These are phyloP conservation scores for Cercocebus atys DNA, from an alignment of 2,113 vertebrate species.

Conservation along the genomic window DNA sequence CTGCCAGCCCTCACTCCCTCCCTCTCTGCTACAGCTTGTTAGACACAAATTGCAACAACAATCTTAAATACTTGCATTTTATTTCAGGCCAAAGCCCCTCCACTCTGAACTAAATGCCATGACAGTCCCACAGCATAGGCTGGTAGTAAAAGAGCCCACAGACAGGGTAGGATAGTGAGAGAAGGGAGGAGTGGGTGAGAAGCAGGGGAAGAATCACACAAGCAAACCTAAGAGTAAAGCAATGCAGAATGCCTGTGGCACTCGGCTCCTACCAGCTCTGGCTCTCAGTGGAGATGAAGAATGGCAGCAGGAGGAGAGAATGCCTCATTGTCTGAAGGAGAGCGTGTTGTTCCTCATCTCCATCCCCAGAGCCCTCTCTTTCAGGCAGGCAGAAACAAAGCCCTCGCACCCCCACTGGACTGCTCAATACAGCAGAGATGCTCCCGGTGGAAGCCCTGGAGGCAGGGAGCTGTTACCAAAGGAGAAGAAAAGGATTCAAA, in stretches of 20 bases:
- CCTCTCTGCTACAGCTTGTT: constrained; percentile 60
- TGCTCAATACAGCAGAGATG: neutral
- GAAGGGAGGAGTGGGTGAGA: neutral
- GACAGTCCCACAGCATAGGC: constrained; percentile 37
- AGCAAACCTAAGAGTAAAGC: neutral
- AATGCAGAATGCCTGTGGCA: accelerated
- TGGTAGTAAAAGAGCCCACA: neutral
- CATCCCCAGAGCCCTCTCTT: constrained; percentile 48
- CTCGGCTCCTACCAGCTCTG: neutral
- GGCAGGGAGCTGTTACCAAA: constrained; percentile 1
- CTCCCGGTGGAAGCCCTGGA: neutral
- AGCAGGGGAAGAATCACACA: neutral
- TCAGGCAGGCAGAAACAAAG: constrained; percentile 56
- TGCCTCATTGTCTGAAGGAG: constrained; percentile 57
- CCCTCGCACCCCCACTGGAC: neutral
- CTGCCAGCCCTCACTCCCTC: constrained; percentile 66
- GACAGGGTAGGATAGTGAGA: neutral
- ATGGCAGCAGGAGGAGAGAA: constrained; percentile 40
- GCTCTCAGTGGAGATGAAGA: constrained; percentile 12
- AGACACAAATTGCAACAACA: constrained; percentile 67
- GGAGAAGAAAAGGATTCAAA: neutral
- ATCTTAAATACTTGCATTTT: constrained; percentile 75
- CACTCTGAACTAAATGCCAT: constrained; percentile 67
- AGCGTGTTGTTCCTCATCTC: neutral
- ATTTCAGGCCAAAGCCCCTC: constrained; percentile 80